Evolutionary conservation across 2,888 invertebrate species (phyloP).

Genomic region (Teleogryllus oceanicus): DNA sequence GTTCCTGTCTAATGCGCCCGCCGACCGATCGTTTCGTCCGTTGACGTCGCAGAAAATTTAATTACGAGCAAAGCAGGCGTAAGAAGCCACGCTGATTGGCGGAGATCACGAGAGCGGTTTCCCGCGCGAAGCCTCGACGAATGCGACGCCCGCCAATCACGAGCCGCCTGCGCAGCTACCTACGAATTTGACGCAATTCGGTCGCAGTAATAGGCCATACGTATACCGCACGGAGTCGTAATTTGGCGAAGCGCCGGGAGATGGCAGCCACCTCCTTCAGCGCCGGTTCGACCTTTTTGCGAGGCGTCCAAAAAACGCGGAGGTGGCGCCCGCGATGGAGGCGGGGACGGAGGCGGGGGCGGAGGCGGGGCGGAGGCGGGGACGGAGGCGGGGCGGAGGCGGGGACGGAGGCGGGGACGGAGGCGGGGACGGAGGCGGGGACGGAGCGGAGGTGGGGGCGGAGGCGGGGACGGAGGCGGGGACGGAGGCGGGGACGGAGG

Average conservation of each 20-base stretch:
- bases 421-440: not conserved
- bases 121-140: not conserved
- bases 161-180: not conserved
- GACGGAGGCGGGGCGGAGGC: not conserved
- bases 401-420: not conserved
- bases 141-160: not conserved
- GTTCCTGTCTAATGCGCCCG: too few relatives aligned
- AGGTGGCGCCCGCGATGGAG: not conserved
- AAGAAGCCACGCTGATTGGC: not conserved
- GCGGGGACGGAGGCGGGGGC: not conserved
- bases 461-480: not conserved
- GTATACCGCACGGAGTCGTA: not conserved
- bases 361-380: not conserved
- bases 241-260: not conserved
- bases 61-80: too few relatives aligned
- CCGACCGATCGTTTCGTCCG: too few relatives aligned
- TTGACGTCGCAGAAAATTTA: too few relatives aligned
- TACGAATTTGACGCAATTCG: not conserved
- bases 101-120: not conserved
- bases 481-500: too few relatives aligned
- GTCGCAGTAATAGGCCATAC: not conserved
- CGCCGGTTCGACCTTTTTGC: not conserved
- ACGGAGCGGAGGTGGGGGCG: not conserved
- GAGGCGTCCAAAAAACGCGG: not conserved
- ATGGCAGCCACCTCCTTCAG: too few relatives aligned